Conservation (phyloP, 2,113 vertebrate genomes). For the Nicator chloris region DNA sequence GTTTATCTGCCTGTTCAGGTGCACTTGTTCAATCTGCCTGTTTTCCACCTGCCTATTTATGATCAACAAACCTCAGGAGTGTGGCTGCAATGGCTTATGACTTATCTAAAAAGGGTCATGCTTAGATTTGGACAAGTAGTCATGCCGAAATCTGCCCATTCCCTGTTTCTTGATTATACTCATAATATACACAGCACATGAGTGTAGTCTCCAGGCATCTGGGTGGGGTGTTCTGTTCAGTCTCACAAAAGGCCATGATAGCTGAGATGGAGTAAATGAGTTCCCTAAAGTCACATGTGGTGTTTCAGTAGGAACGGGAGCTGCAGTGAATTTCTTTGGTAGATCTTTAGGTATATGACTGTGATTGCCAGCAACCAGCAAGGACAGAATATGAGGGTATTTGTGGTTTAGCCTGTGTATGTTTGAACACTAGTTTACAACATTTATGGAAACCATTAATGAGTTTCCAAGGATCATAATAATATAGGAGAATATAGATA, state of each 20-base stretch:
- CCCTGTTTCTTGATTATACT: neutral
- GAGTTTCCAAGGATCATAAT: neutral
- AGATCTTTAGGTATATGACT: neutral
- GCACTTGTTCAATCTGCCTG: neutral
- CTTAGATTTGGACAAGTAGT: neutral
- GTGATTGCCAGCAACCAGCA: neutral
- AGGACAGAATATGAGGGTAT: neutral
- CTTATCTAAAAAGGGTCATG: neutral
- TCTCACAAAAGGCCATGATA: neutral
- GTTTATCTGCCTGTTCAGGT: neutral
- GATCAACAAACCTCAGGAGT: neutral
- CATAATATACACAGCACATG: neutral
- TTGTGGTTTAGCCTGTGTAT: neutral
- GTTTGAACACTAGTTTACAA: neutral
- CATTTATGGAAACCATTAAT: neutral
- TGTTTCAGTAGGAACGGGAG: neutral
- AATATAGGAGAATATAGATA: neutral
- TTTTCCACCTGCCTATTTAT: neutral
- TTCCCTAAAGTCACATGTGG: neutral
- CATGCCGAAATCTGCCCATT: neutral
- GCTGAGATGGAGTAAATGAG: neutral
- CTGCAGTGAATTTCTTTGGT: neutral
- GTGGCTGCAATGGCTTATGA: neutral
- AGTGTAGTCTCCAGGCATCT: neutral
- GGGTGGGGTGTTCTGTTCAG: neutral